A percentile compares a stretch with the other conserved stretches of the same genome.
These are phyloP conservation scores for Pyrgilauda ruficollis DNA, from an alignment of 2,113 vertebrate genomes.

Conservation along the genomic window DNA sequence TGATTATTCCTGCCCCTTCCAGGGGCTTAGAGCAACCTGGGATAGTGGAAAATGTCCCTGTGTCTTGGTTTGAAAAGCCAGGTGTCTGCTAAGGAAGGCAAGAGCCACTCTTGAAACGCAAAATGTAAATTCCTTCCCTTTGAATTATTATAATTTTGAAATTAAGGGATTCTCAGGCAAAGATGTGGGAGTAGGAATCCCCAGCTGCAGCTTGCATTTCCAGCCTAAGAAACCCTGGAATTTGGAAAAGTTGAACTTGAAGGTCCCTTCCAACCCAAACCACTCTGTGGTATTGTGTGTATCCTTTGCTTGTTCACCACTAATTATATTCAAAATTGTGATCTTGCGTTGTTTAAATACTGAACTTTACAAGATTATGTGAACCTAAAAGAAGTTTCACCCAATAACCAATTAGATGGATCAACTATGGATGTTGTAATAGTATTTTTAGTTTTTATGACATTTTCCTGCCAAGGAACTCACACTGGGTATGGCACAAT, in stretches of 20 bases:
- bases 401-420: neutral
- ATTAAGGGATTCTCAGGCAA: neutral
- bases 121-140: neutral
- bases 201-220: neutral
- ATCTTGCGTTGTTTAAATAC: neutral
- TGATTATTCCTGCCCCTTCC: neutral
- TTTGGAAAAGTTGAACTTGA: too few species aligned
- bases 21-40: neutral
- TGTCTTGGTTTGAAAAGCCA: neutral
- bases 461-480: neutral
- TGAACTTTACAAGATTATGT: neutral
- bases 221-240: neutral
- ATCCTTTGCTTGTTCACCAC: neutral
- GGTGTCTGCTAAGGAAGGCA: neutral
- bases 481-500: neutral
- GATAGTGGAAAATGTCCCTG: neutral
- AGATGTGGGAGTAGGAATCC: neutral
- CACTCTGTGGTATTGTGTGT: fast-evolving
- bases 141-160: neutral
- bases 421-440: fast-evolving
- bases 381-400: neutral
- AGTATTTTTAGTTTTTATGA: neutral
- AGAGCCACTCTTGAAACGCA: neutral
- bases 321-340: neutral
- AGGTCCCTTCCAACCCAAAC: neutral